A percentile compares a stretch with the other conserved stretches of the same genome.
These are phyloP conservation scores for Cheilosia urbana DNA, from an alignment of 2,888 invertebrate species.

Conservation along the genomic window DNA sequence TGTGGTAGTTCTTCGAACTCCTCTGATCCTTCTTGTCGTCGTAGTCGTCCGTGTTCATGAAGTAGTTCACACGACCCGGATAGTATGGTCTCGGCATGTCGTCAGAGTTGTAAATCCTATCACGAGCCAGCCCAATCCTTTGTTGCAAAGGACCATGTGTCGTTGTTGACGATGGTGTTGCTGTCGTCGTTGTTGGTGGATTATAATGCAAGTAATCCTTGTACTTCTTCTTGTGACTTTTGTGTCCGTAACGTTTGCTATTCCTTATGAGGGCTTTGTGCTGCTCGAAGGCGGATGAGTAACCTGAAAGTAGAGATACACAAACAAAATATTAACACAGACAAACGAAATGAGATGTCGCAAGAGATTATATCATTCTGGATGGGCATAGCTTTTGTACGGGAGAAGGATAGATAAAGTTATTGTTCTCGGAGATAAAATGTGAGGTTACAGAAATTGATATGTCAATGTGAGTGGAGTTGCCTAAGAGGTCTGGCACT, in stretches of 20 bases:
- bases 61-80: slow-evolving; percentile 82
- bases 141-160: slow-evolving; percentile 36
- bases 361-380: slow-evolving; percentile 8
- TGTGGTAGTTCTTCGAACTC: slow-evolving; percentile 20
- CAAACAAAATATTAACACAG: not conserved
- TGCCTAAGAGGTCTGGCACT: not conserved
- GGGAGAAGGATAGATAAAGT: slow-evolving; percentile 5
- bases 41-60: slow-evolving; percentile 78
- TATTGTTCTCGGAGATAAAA: slow-evolving; percentile 10
- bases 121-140: slow-evolving; percentile 52
- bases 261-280: slow-evolving; percentile 80
- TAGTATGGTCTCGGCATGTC: slow-evolving; percentile 79
- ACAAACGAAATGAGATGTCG: slow-evolving; percentile 24
- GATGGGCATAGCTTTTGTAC: not conserved
- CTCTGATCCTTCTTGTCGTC: slow-evolving; percentile 58
- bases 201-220: slow-evolving; percentile 80
- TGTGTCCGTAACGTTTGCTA: slow-evolving; percentile 81
- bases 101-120: slow-evolving; percentile 58
- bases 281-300: slow-evolving; percentile 79
- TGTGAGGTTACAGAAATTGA: not conserved
- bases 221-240: slow-evolving; percentile 82
- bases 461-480: not conserved
- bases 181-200: slow-evolving; percentile 68
- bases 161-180: slow-evolving; percentile 46
- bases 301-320: slow-evolving; percentile 47